Evolutionary conservation across 2,113 vertebrate species (phyloP).

Genomic region (Stictonetta naevosa): DNA sequence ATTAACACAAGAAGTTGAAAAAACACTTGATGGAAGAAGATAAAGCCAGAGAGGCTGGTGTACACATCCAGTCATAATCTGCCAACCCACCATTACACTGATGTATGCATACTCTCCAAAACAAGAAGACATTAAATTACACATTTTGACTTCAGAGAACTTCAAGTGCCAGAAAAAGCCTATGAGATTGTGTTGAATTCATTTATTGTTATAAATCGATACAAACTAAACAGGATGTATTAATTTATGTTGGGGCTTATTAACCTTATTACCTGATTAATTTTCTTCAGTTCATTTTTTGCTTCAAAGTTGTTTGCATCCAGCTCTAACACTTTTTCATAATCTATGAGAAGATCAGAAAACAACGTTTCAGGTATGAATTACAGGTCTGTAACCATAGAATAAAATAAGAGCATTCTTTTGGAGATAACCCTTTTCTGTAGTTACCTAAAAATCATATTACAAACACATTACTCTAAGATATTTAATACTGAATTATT

Average conservation of each 20-base stretch:
- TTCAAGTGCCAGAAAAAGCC: neutral
- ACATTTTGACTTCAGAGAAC: neutral
- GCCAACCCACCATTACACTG: neutral
- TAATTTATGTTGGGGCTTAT: neutral
- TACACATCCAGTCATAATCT: neutral
- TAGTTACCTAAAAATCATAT: neutral
- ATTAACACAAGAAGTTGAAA: neutral
- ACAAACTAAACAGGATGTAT: neutral
- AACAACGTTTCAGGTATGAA: neutral
- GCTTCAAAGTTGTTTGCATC: constrained; percentile 89
- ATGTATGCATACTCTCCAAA: neutral
- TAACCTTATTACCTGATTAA: constrained; percentile 80
- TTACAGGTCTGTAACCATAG: neutral
- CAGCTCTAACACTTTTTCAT: constrained; percentile 87
- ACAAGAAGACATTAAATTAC: neutral
- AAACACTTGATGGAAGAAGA: neutral
- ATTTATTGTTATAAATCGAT: neutral
- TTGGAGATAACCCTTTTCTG: neutral
- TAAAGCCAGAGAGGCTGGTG: neutral
- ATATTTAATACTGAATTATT: neutral
- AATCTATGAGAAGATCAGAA: constrained; percentile 81
- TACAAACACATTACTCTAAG: neutral
- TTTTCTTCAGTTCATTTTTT: constrained; percentile 87
- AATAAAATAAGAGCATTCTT: neutral
- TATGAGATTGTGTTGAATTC: neutral